These are phyloP conservation scores for Acanthornis magna DNA, from an alignment of 2,797 vertebrate species.

Conservation along the genomic window DNA sequence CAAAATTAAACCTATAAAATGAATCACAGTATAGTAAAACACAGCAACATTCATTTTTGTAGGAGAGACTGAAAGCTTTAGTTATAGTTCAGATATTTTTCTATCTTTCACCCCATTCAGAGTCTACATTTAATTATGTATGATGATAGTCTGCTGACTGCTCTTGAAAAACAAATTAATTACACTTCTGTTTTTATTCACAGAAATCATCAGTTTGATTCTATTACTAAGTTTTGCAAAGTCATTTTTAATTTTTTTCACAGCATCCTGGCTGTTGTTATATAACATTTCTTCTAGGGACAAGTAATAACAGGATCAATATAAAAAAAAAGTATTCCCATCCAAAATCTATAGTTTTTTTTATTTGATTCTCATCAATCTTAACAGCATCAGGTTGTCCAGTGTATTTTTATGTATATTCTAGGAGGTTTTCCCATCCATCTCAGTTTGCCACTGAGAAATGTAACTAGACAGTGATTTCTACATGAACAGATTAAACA, in stretches of 20 bases:
- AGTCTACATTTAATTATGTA: neutral
- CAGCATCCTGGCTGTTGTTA: conserved; percentile 64
- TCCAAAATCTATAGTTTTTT: neutral
- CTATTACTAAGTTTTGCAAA: conserved; percentile 62
- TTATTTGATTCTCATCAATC: neutral
- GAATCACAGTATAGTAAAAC: conserved; percentile 54
- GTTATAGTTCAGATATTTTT: neutral
- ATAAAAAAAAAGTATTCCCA: conserved; percentile 7
- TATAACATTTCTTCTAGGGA: conserved; percentile 65
- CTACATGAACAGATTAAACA: neutral
- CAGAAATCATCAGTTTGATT: neutral
- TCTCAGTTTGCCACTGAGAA: neutral
- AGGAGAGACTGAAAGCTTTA: conserved; percentile 21
- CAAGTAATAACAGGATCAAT: conserved; percentile 53
- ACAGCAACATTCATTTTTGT: conserved; percentile 31
- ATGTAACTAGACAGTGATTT: neutral
- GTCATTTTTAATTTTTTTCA: conserved; percentile 60
- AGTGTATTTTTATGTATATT: neutral
- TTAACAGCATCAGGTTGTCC: neutral
- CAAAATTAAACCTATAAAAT: conserved; percentile 89
- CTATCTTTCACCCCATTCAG: neutral
- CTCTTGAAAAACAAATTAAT: neutral
- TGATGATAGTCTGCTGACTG: neutral
- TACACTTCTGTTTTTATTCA: conserved; percentile 16
- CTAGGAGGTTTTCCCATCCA: neutral